These are phyloP conservation scores for Rousettus leschenaultii DNA, from an alignment of 2,113 vertebrate genomes.

Conservation along the genomic window DNA sequence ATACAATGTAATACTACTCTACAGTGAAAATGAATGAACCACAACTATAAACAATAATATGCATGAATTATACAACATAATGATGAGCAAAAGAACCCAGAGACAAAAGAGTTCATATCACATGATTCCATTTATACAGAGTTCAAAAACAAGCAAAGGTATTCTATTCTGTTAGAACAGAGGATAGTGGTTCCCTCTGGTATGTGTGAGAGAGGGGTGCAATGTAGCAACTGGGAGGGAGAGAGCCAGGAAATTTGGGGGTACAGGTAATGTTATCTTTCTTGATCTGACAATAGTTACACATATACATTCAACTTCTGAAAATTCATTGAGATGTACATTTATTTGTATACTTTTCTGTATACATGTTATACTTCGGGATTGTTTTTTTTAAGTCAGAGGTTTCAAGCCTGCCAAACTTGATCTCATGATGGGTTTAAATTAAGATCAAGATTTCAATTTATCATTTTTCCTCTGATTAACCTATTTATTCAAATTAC, in stretches of 20 bases:
- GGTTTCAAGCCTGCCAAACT: background rate
- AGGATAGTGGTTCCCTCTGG: background rate
- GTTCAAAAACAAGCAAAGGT: background rate
- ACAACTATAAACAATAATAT: background rate
- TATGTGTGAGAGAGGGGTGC: background rate
- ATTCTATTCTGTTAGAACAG: background rate
- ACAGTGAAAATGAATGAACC: background rate
- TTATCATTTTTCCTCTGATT: background rate
- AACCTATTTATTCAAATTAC: background rate
- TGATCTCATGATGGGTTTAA: background rate
- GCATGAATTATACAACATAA: background rate
- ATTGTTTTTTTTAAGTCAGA: background rate
- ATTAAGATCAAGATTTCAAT: background rate
- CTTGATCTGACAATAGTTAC: background rate
- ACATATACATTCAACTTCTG: background rate
- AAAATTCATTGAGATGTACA: background rate
- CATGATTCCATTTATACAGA: background rate
- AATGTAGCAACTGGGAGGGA: background rate
- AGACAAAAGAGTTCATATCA: background rate
- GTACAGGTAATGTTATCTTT: background rate
- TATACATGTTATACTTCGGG: background rate
- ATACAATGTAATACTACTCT: background rate
- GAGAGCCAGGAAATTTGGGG: background rate
- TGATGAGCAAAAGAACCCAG: background rate
- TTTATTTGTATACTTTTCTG: background rate